Percentiles rank a stretch among this genome's conserved stretches.
phyloP scores from a whole-genome alignment of 2,113 vertebrate species.

The Larimichthys crocea region DNA sequence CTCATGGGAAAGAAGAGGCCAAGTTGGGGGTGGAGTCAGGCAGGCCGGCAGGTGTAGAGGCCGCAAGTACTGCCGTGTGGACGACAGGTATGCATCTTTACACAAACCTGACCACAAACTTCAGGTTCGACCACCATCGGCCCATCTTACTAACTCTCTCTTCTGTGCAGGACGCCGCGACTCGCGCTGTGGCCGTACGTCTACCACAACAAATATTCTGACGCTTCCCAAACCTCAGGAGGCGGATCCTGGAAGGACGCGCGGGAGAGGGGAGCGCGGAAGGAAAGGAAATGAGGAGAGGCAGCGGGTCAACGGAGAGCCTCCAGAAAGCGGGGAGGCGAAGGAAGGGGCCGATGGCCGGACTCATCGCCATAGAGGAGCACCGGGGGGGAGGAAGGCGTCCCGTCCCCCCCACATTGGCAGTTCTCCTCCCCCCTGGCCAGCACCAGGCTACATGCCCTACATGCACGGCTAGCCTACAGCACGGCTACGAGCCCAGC shows the following conservation, averaged over 20 bases:
- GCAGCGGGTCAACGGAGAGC: slow-evolving; percentile 87
- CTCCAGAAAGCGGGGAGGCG: slow-evolving; percentile 88
- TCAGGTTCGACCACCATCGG: too few relatives aligned
- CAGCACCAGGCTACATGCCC: slow-evolving; percentile 97
- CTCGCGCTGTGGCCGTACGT: slow-evolving; percentile 88
- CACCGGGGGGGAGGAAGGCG: slow-evolving; percentile 89
- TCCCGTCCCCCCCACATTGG: slow-evolving; percentile 89
- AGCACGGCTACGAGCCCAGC: slow-evolving; percentile 94
- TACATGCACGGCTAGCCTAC: slow-evolving; percentile 98
- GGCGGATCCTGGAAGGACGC: slow-evolving; percentile 87
- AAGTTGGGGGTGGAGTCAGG: slow-evolving; percentile 87
- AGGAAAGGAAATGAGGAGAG: slow-evolving; percentile 92
- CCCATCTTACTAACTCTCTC: background rate
- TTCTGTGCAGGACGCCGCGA: slow-evolving; percentile 85
- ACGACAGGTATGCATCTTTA: slow-evolving; percentile 93
- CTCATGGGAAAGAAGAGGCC: slow-evolving; percentile 91
- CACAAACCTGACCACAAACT: too few relatives aligned
- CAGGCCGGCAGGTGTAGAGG: slow-evolving; percentile 89
- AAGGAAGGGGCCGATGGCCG: slow-evolving; percentile 89
- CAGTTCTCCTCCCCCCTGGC: slow-evolving; percentile 91
- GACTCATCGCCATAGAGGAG: slow-evolving; percentile 83
- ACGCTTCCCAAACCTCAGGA: slow-evolving; percentile 85
- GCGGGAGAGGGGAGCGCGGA: slow-evolving; percentile 86
- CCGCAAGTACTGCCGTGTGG: slow-evolving; percentile 95
- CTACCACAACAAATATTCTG: slow-evolving; percentile 93